Evolutionary conservation across 1,140 invertebrate species (phyloP), one percentile per base, ranked within the genome.

Genomic region (Zaprionus camerounensis): DNA sequence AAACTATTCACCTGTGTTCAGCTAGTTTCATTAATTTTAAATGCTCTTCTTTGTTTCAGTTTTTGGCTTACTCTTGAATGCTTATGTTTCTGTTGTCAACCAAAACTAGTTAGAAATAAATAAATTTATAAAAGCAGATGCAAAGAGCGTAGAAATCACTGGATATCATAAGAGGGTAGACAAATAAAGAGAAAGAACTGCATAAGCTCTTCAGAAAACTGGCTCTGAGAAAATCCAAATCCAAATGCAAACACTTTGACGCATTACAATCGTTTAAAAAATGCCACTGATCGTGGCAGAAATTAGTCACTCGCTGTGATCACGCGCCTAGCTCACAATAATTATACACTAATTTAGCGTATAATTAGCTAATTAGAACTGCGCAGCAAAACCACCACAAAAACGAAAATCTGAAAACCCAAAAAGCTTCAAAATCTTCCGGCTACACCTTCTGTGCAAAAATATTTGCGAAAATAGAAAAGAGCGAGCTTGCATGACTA

Each of bases 311-410:
- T 88, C 64, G 58, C 34, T 46, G 70, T 80, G 80, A 68, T 79
- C 83, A 68, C 63, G 77, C 70, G 81, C 82, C 73, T 69, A 81
- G 82, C 63, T 78, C 71, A 56, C 68, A 90, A 90, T 90, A 90
- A 90, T 90, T 90, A 90, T 85, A 90, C 66, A 90, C 80, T 90
- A 90, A 90, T 90, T 91, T 68, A 80, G 85, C 81, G 85, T 90
- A 90, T 90, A 90, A 90, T 90, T 90, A 90, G 86, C 85, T 90
- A 90, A 90, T 90, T 90, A 90, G 85, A 90, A 90, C 86, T 90
- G 79, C 85, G 76, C 78, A 82, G 76, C 76, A 68, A 79, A 71
- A 72, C 57, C 31, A 34, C 65, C 59, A 61, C 82, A 73, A 82
- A 74, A 51, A 26, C 26, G 24, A 56, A 82, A 81, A 81, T 53